phyloP scores from a whole-genome alignment of 35 echinoderm and acorn worm genomes.

The Apostichopus californicus region DNA sequence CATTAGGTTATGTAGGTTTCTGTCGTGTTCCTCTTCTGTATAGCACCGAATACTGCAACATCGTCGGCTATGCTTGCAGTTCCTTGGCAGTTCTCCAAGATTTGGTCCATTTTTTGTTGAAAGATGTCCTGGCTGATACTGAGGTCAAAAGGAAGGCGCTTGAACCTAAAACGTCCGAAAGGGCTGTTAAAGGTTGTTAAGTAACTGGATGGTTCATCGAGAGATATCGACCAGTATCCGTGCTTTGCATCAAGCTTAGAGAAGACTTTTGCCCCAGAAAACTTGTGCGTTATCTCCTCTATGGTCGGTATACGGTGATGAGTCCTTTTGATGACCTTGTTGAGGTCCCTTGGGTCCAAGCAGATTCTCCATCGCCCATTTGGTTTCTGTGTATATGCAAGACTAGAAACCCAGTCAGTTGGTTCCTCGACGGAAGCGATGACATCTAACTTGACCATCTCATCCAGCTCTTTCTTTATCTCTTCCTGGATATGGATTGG shows the following conservation, averaged over 20 bases:
- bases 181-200: conserved; percentile 81
- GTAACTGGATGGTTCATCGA: conserved; percentile 48
- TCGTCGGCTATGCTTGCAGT: conserved; percentile 45
- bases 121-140: conserved; percentile 52
- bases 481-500: conserved; percentile 53
- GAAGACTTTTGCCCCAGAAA: conserved; percentile 28
- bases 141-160: conserved; percentile 57
- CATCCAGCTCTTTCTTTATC: conserved; percentile 53
- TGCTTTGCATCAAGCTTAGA: too few relatives aligned
- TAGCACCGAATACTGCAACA: conserved; percentile 28
- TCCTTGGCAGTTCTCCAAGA: conserved; percentile 32
- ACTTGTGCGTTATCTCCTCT: conserved; percentile 66
- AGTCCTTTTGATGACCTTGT: conserved; percentile 39
- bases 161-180: conserved; percentile 54
- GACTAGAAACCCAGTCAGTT: too few relatives aligned
- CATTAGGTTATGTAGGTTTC: too few relatives aligned
- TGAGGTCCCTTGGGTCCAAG: conserved; percentile 80
- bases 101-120: conserved; percentile 59
- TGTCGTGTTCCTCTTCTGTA: conserved; percentile 4
- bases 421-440: too few relatives aligned
- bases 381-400: conserved; percentile 35
- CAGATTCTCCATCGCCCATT: conserved; percentile 64
- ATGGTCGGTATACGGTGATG: conserved; percentile 51
- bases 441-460: too few relatives aligned
- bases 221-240: conserved; percentile 75